Evolutionary conservation across 2,797 vertebrate species (phyloP), one percentile per base, ranked within the genome.

Genomic region (Xerus rutilus): DNA sequence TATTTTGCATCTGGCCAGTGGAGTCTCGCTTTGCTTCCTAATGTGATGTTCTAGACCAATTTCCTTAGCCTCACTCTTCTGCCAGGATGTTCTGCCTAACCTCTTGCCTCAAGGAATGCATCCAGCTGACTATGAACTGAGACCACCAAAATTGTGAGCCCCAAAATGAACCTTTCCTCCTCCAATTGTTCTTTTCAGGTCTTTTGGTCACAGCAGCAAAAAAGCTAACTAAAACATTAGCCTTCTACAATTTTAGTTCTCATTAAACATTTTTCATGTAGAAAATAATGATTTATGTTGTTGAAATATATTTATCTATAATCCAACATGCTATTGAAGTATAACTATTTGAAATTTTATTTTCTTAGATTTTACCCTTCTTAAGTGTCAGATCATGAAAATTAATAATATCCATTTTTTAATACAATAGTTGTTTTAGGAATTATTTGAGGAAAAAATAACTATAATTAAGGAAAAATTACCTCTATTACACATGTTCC

Each of bases 271-370:
- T 78, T 84, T 17, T 86, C 11, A 57, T 2, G 1, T 59, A 64
- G 52, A 69, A 91, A 92, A 84, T 4, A 89, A 67, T 67, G 14
- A 39, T 89, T 88, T n/a, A 0, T 87, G 0, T 64, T 45, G 76
- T 67, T 57, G 73, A 76, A 79, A 35, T 67, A 70, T 25, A 47
- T 45, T 43, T 35, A n/a, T n/a, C n/a, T n/a, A 64, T 52, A 93
- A 76, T 89, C 82, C 10, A 94, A 64, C 79, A 74, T 52, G 57
- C 49, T 67, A 70, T 43, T 91, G 2, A 77, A 79, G 78, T 84
- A 49, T 49, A 28, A 79, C 64, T 83, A 96, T 35, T 91, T 94
- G 43, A 87, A 1, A 54, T 54, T 92, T 64, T 88, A 35, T 73
- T 64, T 52, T 67, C 32, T 45, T 30, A 83, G 13, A 62, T 49